Evolutionary conservation across 2,888 invertebrate genomes (phyloP).

Genomic region (Melikaiella ostensackeni): DNA sequence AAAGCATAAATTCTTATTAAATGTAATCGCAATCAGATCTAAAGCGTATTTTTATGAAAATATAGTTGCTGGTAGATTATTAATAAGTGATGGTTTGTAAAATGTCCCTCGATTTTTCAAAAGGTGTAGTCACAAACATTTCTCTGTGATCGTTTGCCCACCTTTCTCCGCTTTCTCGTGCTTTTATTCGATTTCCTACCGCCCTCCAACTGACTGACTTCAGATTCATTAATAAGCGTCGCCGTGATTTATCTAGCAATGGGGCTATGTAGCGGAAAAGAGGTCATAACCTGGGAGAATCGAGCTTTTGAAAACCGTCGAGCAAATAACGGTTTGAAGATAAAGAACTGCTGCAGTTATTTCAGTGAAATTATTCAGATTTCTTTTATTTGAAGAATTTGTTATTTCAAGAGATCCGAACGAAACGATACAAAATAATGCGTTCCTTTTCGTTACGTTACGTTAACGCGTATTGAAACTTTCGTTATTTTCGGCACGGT

Average conservation of each 20-base stretch:
- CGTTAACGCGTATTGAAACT: no score
- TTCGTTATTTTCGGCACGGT: no score
- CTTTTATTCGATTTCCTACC: slow-evolving; percentile 28
- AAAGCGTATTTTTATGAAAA: neutral
- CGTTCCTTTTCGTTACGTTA: no score
- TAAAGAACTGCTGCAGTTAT: slow-evolving; percentile 14
- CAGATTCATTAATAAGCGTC: slow-evolving; percentile 38
- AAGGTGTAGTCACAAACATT: slow-evolving; percentile 24
- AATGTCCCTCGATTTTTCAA: slow-evolving; percentile 10
- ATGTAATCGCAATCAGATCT: neutral
- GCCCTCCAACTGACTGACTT: slow-evolving; percentile 32
- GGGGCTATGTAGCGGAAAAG: slow-evolving; percentile 25
- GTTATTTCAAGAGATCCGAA: no score
- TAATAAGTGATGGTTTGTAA: slow-evolving; percentile 7
- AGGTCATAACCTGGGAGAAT: slow-evolving; percentile 34
- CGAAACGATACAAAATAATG: no score
- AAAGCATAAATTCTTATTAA: neutral
- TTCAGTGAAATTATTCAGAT: slow-evolving; percentile 8
- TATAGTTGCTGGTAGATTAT: neutral
- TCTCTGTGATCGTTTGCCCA: neutral
- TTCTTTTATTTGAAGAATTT: neutral
- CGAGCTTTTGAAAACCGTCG: slow-evolving; percentile 41
- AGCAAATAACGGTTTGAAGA: slow-evolving; percentile 27
- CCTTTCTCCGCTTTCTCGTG: neutral
- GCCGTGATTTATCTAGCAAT: slow-evolving; percentile 32